phyloP scores from a whole-genome alignment of 2,888 invertebrate genomes.

The Idaea dimidiata region DNA sequence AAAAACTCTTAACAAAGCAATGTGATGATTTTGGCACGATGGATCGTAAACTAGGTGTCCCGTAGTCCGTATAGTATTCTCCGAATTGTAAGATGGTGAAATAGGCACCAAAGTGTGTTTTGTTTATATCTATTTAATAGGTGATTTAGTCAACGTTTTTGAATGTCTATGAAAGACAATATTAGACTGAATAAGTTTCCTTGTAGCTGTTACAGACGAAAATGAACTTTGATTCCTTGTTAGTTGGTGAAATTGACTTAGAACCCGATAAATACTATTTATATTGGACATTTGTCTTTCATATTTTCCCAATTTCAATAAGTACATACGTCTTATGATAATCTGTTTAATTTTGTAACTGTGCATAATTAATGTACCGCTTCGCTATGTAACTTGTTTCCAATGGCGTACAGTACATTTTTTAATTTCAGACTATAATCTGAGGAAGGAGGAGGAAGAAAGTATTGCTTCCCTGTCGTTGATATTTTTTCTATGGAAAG shows the following conservation, averaged over 20 bases:
- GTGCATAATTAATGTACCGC: too few relatives aligned
- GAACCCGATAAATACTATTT: not conserved
- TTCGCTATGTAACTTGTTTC: too few relatives aligned
- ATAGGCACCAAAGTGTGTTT: slow-evolving; percentile 10
- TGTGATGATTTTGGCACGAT: not conserved
- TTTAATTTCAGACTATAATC: too few relatives aligned
- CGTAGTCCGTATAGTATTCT: not conserved
- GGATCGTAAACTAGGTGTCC: not conserved
- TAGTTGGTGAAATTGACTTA: not conserved
- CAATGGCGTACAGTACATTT: too few relatives aligned
- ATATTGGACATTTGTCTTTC: not conserved
- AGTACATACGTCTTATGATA: too few relatives aligned
- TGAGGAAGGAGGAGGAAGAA: too few relatives aligned
- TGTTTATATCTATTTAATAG: slow-evolving; percentile 17
- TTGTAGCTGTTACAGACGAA: slow-evolving; percentile 51
- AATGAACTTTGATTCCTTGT: slow-evolving; percentile 48
- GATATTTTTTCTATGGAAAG: too few relatives aligned
- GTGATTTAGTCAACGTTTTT: slow-evolving; percentile 61
- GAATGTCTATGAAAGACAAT: slow-evolving; percentile 73
- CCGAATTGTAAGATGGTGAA: slow-evolving; percentile 42
- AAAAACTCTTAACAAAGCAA: not conserved
- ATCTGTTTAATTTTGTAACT: too few relatives aligned
- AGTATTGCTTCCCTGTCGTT: too few relatives aligned
- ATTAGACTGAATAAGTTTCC: slow-evolving; percentile 76
- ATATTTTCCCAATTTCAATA: too few relatives aligned